Evolutionary conservation across 2,113 vertebrate genomes (phyloP).

Genomic region (Albula glossodonta): DNA sequence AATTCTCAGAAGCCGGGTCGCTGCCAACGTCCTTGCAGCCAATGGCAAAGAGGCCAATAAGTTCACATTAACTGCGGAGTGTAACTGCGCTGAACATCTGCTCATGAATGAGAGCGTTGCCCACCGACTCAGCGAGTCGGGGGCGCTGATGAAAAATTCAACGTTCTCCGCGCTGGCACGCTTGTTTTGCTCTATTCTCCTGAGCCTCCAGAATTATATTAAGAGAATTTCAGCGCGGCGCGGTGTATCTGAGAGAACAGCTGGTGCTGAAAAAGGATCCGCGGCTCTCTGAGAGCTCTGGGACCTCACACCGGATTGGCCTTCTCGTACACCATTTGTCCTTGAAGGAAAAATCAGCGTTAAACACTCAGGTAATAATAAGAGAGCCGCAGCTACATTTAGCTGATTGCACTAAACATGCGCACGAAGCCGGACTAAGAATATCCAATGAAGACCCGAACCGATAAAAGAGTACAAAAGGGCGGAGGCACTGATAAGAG

Average conservation of each 20-base stretch:
- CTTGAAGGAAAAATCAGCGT: slow-evolving; percentile 78
- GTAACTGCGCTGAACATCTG: slow-evolving; percentile 97
- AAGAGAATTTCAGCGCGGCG: slow-evolving; percentile 93
- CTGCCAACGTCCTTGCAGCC: slow-evolving; percentile 96
- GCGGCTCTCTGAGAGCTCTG: slow-evolving; percentile 83
- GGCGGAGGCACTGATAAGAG: background rate
- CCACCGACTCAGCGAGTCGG: slow-evolving; percentile 85
- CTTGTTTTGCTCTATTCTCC: slow-evolving; percentile 96
- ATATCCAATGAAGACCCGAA: slow-evolving; percentile 44
- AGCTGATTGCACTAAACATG: slow-evolving; percentile 53
- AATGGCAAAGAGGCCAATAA: slow-evolving; percentile 86
- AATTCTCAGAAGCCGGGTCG: slow-evolving; percentile 85
- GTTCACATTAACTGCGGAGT: slow-evolving; percentile 93
- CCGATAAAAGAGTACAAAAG: slow-evolving; percentile 35
- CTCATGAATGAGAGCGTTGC: slow-evolving; percentile 97
- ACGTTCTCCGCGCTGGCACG: slow-evolving; percentile 94
- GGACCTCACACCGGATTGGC: slow-evolving; percentile 85
- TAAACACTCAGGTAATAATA: slow-evolving; percentile 57
- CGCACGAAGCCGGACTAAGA: slow-evolving; percentile 33
- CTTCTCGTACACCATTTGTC: slow-evolving; percentile 87
- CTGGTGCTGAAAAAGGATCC: slow-evolving; percentile 93
- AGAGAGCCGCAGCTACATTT: slow-evolving; percentile 59
- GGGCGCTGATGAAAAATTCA: slow-evolving; percentile 98
- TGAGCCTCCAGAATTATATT: slow-evolving; percentile 97
- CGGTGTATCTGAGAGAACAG: slow-evolving; percentile 97